A percentile compares a stretch with the other conserved stretches of the same genome.
Evolutionary conservation across 2,888 invertebrate species (phyloP).

Genomic region (Acrocyrtus sp.): DNA sequence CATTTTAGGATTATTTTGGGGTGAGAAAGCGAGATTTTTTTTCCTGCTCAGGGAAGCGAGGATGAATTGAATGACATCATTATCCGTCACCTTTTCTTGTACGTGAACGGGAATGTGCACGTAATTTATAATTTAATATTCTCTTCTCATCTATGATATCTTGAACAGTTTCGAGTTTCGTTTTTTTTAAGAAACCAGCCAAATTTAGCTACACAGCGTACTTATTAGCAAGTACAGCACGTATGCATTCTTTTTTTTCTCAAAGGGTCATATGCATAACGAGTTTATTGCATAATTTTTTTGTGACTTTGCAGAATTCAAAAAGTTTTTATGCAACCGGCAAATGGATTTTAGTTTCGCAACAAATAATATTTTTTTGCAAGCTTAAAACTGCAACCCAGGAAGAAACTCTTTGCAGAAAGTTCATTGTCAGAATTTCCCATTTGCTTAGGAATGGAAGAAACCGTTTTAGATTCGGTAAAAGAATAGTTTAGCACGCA

Average conservation of each 20-base stretch:
- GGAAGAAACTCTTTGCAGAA: background rate
- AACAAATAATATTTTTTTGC: background rate
- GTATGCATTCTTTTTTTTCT: no score
- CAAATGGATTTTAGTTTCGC: background rate
- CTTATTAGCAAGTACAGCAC: background rate
- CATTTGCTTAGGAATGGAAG: background rate
- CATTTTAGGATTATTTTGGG: background rate
- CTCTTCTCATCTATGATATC: background rate
- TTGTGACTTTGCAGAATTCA: background rate
- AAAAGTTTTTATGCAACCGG: no score
- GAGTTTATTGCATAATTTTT: background rate
- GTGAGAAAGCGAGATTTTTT: background rate
- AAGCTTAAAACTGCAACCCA: background rate
- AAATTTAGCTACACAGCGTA: background rate
- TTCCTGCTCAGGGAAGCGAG: no score
- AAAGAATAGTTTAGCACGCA: background rate
- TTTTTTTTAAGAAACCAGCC: background rate
- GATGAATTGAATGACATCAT: conserved; percentile 8
- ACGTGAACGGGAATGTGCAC: background rate
- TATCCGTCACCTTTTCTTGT: background rate
- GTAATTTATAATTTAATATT: background rate
- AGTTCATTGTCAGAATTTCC: background rate
- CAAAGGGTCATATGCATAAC: no score
- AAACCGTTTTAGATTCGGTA: background rate
- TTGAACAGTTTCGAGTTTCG: background rate